Conservation (phyloP, 2,888 invertebrate genomes). For the Dimorphilus gyrociliatus region DNA sequence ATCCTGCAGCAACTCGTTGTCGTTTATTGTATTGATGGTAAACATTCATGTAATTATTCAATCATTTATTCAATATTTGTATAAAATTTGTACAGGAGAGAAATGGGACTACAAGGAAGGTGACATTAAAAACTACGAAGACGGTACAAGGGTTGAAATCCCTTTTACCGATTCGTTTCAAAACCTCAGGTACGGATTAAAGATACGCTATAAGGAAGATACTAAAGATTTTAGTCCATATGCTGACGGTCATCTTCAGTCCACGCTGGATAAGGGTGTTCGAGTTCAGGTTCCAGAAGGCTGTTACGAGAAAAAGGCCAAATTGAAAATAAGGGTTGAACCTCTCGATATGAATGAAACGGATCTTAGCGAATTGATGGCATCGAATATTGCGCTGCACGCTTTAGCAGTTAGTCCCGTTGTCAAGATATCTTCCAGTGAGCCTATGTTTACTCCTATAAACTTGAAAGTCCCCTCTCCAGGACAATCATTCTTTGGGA, state of each 20-base stretch:
- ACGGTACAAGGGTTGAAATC: constrained; percentile 5
- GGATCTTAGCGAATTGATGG: constrained; percentile 4
- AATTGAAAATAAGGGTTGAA: constrained; percentile 6
- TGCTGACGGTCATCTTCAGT: constrained; percentile 4
- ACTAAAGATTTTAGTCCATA: neutral
- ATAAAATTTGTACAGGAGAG: constrained; percentile 3
- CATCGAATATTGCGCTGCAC: constrained; percentile 1
- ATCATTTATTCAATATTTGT: too few species aligned
- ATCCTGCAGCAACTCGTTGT: too few species aligned
- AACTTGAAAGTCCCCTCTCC: constrained; percentile 5
- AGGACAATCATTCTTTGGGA: constrained; percentile 6
- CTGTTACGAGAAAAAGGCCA: constrained; percentile 2
- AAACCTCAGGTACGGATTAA: constrained; percentile 6
- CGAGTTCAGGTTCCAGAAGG: constrained; percentile 2
- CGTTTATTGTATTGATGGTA: too few species aligned
- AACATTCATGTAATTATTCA: too few species aligned
- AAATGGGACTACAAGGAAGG: constrained; percentile 5
- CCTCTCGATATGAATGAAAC: constrained; percentile 8
- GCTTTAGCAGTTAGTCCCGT: constrained; percentile 7
- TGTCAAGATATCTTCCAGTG: constrained; percentile 4
- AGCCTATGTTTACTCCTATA: constrained; percentile 1
- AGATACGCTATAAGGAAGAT: constrained; percentile 5
- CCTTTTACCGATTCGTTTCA: constrained; percentile 2
- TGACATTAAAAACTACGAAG: neutral
- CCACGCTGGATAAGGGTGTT: constrained; percentile 5